Base-by-base conservation (phyloP, 2,888 invertebrate species). In the Callyntrura guangdongensis region DNA sequence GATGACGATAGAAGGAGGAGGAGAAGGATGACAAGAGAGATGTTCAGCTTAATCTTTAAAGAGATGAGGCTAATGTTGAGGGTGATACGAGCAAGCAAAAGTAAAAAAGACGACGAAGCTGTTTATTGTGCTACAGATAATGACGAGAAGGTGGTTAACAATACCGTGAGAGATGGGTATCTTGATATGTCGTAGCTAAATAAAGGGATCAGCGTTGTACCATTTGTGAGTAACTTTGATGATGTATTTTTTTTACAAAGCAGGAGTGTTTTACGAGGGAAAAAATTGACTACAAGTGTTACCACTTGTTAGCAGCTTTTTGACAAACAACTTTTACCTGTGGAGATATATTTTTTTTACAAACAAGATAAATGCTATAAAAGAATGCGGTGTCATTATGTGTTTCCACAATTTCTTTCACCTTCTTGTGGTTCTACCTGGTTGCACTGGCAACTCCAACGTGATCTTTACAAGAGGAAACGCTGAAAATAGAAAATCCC, bases 381-480 rank as follows among this genome's bases (percentile, higher is more conserved):
- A 49, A 45, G 72, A 74, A 74, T 61, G 82, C 82, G 61, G 5
- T 61, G 61, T 82, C 81, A 81, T 59, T 61, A 25, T 74, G 74
- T 25, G 69, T 69, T 36, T 69, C 69, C 69, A 69, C 69, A 74
- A 74, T 47, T 74, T 74, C 45, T 14, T 74, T 74, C 47, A 20
- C 45, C 45, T 74, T 53, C 2, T 12, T 49, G 72, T 47, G 47
- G 72, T 74, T 49, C 45, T 74, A 47, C 47, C 72, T 74, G 72
- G 72, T 47, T 74, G 72, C 11, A 72, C 17, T 22, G 20, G 22
- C 6, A 27, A 27, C 27, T 67, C 27, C 36, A 53, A 27, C 36
- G 47, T 61, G 11, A 79, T 59, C 47, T 17, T 45, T 17, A 17
- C 12, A 22, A 25, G 27, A 79, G 59, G 56, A 79, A 79, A 79